These are phyloP conservation scores for Sipha flava DNA, from an alignment of 1,140 invertebrate species.

Conservation along the genomic window DNA sequence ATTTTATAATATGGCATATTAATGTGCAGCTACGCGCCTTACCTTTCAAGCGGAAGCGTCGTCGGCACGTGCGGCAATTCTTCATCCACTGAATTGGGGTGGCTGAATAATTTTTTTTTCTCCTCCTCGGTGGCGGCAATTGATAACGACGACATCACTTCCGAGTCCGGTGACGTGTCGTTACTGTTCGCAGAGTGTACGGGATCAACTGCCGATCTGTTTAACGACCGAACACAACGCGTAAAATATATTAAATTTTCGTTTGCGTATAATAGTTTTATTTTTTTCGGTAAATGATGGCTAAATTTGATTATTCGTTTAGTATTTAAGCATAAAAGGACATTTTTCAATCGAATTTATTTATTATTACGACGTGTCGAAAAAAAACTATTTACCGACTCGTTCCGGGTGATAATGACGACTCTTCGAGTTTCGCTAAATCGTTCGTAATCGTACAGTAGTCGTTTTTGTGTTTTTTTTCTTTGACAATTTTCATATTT, in stretches of 20 bases:
- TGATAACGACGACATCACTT: not conserved
- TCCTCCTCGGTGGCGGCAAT: conserved; percentile 44
- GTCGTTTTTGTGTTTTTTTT: not conserved
- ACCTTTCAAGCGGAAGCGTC: conserved; percentile 65
- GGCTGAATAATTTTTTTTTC: conserved; percentile 63
- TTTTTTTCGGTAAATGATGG: too few species aligned
- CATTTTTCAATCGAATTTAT: too few species aligned
- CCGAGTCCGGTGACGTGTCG: conserved; percentile 29
- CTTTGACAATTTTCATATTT: not conserved
- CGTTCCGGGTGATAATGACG: not conserved
- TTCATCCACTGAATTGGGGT: conserved; percentile 76
- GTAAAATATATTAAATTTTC: too few species aligned
- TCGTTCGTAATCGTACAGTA: not conserved
- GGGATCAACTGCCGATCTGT: not conserved
- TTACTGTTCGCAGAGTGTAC: not conserved
- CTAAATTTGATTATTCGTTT: too few species aligned
- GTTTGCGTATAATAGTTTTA: too few species aligned
- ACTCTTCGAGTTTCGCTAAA: not conserved
- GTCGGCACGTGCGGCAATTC: conserved; percentile 80
- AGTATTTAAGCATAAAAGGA: too few species aligned
- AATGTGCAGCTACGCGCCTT: too few species aligned
- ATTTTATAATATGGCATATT: too few species aligned
- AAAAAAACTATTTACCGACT: not conserved
- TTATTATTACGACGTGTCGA: too few species aligned
- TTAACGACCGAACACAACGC: not conserved